phyloP scores from a whole-genome alignment of 1,140 invertebrate genomes.

The Cydia pomonella region DNA sequence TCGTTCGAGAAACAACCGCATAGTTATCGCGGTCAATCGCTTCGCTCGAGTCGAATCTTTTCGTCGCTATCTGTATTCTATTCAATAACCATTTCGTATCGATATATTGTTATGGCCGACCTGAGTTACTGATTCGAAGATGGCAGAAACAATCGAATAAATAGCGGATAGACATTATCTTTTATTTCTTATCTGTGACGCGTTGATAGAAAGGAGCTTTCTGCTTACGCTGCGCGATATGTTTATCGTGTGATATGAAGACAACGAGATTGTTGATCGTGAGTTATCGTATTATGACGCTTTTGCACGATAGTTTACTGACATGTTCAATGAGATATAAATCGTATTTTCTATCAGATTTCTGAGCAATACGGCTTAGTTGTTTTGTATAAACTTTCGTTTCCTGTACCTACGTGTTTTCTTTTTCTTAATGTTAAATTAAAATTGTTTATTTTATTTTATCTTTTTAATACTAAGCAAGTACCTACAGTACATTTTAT shows the following conservation, averaged over 20 bases:
- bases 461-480: too few species aligned
- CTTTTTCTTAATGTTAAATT: too few species aligned
- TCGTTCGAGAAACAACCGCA: neutral
- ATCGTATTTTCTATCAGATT: neutral
- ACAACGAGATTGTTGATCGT: conserved; percentile 8
- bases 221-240: conserved; percentile 12
- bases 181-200: conserved; percentile 53
- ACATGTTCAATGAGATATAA: neutral
- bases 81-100: conserved; percentile 67
- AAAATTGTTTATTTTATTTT: too few species aligned
- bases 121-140: conserved; percentile 67
- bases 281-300: conserved; percentile 1
- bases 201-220: conserved; percentile 27
- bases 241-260: conserved; percentile 11
- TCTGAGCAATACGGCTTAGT: neutral
- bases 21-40: conserved; percentile 40
- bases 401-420: too few species aligned
- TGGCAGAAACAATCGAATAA: conserved; percentile 68
- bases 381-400: neutral
- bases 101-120: conserved; percentile 69
- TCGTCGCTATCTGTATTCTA: conserved; percentile 56
- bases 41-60: conserved; percentile 43
- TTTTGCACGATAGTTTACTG: conserved; percentile 1
- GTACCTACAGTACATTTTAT: too few species aligned
- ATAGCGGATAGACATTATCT: conserved; percentile 63